A percentile compares a stretch with the other conserved stretches of the same genome.
Conservation (phyloP, 2,888 invertebrate genomes). For the Mystacides longicornis region DNA sequence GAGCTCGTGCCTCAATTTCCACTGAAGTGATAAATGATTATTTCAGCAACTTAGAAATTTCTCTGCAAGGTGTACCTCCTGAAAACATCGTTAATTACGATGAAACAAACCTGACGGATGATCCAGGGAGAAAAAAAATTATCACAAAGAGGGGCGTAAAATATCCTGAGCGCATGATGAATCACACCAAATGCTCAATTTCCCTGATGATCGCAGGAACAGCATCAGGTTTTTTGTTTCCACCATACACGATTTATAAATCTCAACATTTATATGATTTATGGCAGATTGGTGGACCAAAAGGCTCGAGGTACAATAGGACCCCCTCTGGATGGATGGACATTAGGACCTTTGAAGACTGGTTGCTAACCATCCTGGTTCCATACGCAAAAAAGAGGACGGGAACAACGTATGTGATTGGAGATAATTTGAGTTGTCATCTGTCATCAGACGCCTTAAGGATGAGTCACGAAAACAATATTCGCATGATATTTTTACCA, state of each 20-base stretch:
- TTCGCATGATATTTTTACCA: constrained; percentile 29
- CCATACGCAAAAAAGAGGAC: constrained; percentile 27
- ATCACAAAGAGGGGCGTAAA: constrained; percentile 29
- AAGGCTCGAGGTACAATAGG: constrained; percentile 29
- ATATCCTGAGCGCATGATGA: constrained; percentile 29
- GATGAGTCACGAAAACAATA: constrained; percentile 29
- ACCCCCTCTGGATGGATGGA: constrained; percentile 29
- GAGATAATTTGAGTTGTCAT: constrained; percentile 31
- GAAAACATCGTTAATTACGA: constrained; percentile 32
- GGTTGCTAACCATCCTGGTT: constrained; percentile 27
- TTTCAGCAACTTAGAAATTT: constrained; percentile 20
- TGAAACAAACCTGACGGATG: constrained; percentile 33
- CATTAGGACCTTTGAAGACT: constrained; percentile 26
- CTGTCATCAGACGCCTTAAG: constrained; percentile 27
- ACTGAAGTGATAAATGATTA: constrained; percentile 13
- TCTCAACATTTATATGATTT: constrained; percentile 29
- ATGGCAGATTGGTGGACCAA: constrained; percentile 28
- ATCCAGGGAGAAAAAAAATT: constrained; percentile 31
- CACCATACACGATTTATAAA: constrained; percentile 22
- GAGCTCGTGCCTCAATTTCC: constrained; percentile 15
- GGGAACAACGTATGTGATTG: constrained; percentile 29
- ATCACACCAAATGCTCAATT: constrained; percentile 1
- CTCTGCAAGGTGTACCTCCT: constrained; percentile 24
- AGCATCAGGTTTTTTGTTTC: not conserved
- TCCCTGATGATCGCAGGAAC: not conserved